Evolutionary conservation across 2,888 invertebrate genomes (phyloP).

Genomic region (Calameuta idolon): DNA sequence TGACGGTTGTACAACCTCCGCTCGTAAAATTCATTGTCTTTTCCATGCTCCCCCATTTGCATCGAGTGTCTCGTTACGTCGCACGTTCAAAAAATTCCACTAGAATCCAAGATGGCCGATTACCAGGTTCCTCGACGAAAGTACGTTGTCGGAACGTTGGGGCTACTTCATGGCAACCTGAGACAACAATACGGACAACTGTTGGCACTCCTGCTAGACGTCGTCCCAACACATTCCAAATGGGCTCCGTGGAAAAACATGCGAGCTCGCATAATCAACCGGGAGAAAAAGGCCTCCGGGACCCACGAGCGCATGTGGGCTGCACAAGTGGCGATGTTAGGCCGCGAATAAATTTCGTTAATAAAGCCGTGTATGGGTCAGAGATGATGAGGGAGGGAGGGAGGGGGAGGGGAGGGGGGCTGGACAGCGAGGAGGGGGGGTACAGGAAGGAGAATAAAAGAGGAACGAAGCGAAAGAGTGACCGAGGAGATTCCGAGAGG

Average conservation of each 20-base stretch:
- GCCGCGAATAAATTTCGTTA: conserved; percentile 45
- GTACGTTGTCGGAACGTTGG: too few species aligned
- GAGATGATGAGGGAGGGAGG: conserved; percentile 18
- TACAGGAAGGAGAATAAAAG: neutral
- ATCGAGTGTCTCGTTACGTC: too few species aligned
- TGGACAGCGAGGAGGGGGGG: neutral
- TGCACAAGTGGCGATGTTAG: conserved; percentile 27
- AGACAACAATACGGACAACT: too few species aligned
- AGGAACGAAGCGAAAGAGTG: conserved; percentile 13
- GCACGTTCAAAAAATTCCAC: too few species aligned
- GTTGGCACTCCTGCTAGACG: too few species aligned
- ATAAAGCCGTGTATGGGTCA: conserved; percentile 36
- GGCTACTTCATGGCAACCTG: too few species aligned
- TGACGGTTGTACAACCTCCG: too few species aligned
- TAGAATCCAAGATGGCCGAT: too few species aligned
- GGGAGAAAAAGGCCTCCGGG: neutral
- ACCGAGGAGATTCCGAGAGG: neutral
- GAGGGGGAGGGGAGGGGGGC: neutral
- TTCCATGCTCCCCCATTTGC: too few species aligned
- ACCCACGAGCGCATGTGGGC: neutral
- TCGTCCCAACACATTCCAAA: too few species aligned
- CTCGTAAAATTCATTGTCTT: too few species aligned
- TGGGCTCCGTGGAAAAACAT: neutral
- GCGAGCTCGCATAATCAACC: neutral
- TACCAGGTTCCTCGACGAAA: too few species aligned